A percentile compares a stretch with the other conserved stretches of the same genome.
These are phyloP conservation scores for Leucoptera coffeella DNA, from an alignment of 2,888 invertebrate species.

Conservation along the genomic window DNA sequence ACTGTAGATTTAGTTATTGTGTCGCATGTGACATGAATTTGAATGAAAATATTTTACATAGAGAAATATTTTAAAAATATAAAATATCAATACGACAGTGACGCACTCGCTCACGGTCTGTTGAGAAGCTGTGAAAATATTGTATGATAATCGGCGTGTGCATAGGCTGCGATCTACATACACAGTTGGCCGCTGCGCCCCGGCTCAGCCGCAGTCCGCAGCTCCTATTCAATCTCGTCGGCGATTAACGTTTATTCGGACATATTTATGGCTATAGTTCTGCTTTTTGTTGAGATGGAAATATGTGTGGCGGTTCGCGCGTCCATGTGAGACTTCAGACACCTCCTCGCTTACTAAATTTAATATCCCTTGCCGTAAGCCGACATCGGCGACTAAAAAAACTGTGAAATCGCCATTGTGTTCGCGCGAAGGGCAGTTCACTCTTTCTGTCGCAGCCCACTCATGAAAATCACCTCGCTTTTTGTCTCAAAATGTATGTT, in stretches of 20 bases:
- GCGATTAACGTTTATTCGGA: constrained; percentile 52
- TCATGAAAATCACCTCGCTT: constrained; percentile 52
- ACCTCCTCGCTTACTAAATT: constrained; percentile 54
- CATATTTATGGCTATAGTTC: constrained; percentile 56
- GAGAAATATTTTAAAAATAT: too few species aligned
- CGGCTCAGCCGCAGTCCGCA: too few species aligned
- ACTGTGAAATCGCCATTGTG: constrained; percentile 48
- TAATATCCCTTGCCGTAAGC: constrained; percentile 48
- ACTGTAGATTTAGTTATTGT: too few species aligned
- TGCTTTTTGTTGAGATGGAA: constrained; percentile 52
- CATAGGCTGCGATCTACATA: too few species aligned
- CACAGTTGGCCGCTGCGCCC: too few species aligned
- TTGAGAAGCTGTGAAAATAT: too few species aligned
- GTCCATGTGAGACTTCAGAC: constrained; percentile 53
- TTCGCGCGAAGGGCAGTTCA: constrained; percentile 48
- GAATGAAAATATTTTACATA: too few species aligned
- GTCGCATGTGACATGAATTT: too few species aligned
- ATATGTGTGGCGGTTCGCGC: constrained; percentile 57
- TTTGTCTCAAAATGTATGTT: constrained; percentile 52
- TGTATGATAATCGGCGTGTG: too few species aligned
- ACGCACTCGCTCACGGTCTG: too few species aligned
- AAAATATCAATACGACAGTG: too few species aligned
- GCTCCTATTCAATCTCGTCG: constrained; percentile 24
- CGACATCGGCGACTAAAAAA: constrained; percentile 37
- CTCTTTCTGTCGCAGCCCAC: constrained; percentile 35